Percentiles rank a stretch among this genome's conserved stretches.
These are phyloP conservation scores for Sebastes hopkinsi DNA, from an alignment of 2,797 vertebrate genomes.

Conservation along the genomic window DNA sequence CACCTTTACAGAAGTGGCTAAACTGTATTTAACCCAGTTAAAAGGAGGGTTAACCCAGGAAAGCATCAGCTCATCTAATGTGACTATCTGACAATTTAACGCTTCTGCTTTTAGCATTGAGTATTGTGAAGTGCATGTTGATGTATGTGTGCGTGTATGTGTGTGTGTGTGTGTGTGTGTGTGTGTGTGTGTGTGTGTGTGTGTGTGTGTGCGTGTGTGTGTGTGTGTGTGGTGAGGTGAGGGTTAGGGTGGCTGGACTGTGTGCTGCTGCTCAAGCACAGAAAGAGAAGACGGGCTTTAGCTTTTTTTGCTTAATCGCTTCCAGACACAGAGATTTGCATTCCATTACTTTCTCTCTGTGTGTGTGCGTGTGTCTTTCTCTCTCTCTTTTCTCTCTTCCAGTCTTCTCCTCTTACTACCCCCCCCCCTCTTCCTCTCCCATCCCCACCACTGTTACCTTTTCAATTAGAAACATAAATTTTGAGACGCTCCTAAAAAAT, in stretches of 20 bases:
- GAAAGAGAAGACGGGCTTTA: conserved; percentile 64
- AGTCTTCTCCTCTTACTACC: neutral
- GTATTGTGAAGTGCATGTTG: neutral
- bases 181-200: neutral
- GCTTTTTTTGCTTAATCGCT: conserved; percentile 67
- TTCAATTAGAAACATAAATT: conserved; percentile 67
- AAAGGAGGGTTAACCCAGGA: conserved; percentile 1
- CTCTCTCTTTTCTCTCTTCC: neutral
- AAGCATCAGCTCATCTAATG: conserved; percentile 3
- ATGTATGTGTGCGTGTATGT: neutral
- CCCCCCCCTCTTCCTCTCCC: too few species aligned
- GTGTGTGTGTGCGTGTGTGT: neutral
- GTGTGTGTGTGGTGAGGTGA: conserved; percentile 16
- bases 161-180: neutral
- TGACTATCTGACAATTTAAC: conserved; percentile 1
- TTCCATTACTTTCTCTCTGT: conserved; percentile 46
- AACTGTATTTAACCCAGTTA: conserved; percentile 9
- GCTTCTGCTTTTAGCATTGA: conserved; percentile 9
- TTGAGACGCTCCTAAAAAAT: conserved; percentile 23
- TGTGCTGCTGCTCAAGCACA: conserved; percentile 43
- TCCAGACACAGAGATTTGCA: conserved; percentile 73
- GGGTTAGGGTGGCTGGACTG: conserved; percentile 30
- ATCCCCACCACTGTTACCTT: conserved; percentile 39
- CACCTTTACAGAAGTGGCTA: neutral
- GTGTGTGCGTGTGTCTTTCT: neutral